A percentile compares a stretch with the other conserved stretches of the same genome.
phyloP scores from a whole-genome alignment of 2,113 vertebrate genomes.

The Chaenogobius annularis region DNA sequence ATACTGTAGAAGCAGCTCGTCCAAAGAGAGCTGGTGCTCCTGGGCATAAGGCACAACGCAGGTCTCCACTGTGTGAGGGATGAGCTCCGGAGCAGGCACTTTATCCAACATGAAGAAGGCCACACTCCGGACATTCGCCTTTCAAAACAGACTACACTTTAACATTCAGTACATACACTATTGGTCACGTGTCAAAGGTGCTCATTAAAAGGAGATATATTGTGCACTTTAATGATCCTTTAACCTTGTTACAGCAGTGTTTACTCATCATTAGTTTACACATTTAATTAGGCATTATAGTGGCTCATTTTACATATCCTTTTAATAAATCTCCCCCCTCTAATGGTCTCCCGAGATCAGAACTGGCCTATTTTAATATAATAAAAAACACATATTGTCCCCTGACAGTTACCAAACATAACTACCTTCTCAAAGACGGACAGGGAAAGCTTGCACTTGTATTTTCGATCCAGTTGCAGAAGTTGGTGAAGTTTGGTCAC shows the following conservation, averaged over 20 bases:
- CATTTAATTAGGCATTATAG: too few species aligned
- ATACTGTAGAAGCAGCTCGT: constrained; percentile 89
- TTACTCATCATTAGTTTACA: too few species aligned
- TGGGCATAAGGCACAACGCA: constrained; percentile 84
- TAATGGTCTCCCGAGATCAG: too few species aligned
- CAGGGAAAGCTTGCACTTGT: constrained; percentile 87
- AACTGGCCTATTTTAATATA: too few species aligned
- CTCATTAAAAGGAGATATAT: too few species aligned
- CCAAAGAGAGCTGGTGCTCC: constrained; percentile 83
- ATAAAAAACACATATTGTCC: too few species aligned
- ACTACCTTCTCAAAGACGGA: constrained; percentile 90
- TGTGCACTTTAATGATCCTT: too few species aligned
- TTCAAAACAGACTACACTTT: constrained; percentile 16
- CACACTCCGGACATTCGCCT: constrained; percentile 86
- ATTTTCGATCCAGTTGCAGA: constrained; percentile 85
- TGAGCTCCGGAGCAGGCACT: constrained; percentile 88
- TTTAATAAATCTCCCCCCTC: too few species aligned
- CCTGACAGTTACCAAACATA: too few species aligned
- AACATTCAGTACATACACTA: not conserved
- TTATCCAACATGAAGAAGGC: constrained; percentile 95
- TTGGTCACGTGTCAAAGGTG: too few species aligned
- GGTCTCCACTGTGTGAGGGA: constrained; percentile 82
- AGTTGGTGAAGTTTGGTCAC: constrained; percentile 83
- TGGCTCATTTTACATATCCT: too few species aligned
- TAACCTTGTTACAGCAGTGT: too few species aligned